Evolutionary conservation across 2,113 vertebrate species (phyloP).

Genomic region (Hoplias malabaricus): DNA sequence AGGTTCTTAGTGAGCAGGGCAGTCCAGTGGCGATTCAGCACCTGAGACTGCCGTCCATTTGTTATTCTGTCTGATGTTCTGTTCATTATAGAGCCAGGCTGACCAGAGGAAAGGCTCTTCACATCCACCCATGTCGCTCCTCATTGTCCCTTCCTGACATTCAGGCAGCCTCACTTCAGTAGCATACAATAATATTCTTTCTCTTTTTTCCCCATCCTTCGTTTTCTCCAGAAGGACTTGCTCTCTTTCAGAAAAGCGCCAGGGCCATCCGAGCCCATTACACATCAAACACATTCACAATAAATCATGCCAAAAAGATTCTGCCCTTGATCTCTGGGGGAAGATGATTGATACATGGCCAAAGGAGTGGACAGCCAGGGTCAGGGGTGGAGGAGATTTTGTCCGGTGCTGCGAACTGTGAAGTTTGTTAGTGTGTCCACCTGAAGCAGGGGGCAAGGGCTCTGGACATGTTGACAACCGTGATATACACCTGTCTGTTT

Average conservation of each 20-base stretch:
- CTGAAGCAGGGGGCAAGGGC: background rate
- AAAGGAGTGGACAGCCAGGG: background rate
- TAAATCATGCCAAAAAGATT: background rate
- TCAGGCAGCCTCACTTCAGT: background rate
- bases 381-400: background rate
- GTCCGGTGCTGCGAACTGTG: background rate
- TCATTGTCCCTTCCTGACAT: background rate
- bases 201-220: background rate
- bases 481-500: background rate
- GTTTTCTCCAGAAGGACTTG: background rate
- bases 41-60: background rate
- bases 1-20: slow-evolving; percentile 1
- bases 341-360: background rate
- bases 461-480: background rate
- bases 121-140: background rate
- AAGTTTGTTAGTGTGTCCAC: background rate
- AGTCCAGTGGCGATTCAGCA: slow-evolving; percentile 1
- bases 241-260: background rate
- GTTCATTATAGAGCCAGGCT: slow-evolving; percentile 1
- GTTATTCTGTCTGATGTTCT: slow-evolving; percentile 15
- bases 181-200: background rate
- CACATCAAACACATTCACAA: slow-evolving; percentile 2
- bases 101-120: background rate
- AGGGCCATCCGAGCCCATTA: background rate
- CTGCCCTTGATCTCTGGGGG: background rate